Percentiles rank a stretch among this genome's conserved stretches.
Evolutionary conservation across 1,140 invertebrate genomes (phyloP).

Genomic region (Ooceraea biroi): DNA sequence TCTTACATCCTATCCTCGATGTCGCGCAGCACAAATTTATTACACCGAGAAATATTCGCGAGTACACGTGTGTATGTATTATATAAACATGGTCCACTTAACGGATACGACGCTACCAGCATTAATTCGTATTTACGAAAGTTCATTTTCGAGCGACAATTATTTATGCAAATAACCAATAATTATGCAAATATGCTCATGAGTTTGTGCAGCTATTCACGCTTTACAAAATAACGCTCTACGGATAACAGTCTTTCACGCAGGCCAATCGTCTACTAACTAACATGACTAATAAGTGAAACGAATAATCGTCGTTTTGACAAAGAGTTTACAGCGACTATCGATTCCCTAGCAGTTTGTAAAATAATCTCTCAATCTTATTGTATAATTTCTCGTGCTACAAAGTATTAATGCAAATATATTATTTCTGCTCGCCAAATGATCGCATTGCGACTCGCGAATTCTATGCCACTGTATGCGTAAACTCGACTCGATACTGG

Average conservation of each 20-base stretch:
- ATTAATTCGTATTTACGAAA: background rate
- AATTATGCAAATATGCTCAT: too few species aligned
- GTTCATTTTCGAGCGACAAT: background rate
- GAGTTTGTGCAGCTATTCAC: too few species aligned
- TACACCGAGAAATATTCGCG: background rate
- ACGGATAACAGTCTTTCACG: background rate
- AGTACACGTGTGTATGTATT: background rate
- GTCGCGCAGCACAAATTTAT: background rate
- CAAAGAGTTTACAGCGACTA: conserved; percentile 4
- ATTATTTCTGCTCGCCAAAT: background rate
- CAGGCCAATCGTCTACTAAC: background rate
- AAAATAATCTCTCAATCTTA: background rate
- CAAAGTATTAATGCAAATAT: background rate
- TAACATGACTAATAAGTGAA: background rate
- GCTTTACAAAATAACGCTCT: too few species aligned
- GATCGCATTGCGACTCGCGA: background rate
- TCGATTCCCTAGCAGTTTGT: background rate
- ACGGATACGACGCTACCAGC: background rate
- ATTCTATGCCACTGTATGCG: conserved; percentile 48
- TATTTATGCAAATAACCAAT: background rate
- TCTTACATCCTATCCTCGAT: conserved; percentile 2
- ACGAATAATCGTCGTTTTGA: background rate
- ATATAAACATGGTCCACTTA: background rate
- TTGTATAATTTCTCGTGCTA: background rate
- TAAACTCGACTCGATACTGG: conserved; percentile 36